phyloP scores from a whole-genome alignment of 2,113 vertebrate genomes.

The Ciconia stormi region DNA sequence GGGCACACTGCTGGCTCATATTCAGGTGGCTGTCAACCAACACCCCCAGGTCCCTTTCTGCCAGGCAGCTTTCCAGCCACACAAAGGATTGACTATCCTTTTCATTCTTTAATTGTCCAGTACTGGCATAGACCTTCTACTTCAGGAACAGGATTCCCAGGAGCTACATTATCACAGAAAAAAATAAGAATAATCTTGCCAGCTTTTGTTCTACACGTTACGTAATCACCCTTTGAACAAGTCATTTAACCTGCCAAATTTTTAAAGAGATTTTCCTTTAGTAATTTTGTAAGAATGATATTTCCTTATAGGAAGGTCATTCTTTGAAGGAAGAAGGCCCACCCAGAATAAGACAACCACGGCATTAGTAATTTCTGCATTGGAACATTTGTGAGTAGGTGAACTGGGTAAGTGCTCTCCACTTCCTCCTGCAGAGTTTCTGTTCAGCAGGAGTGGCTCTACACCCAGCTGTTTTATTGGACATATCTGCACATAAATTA shows the following conservation, averaged over 20 bases:
- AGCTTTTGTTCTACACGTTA: neutral
- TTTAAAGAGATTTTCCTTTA: neutral
- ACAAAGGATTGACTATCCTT: neutral
- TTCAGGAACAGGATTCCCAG: neutral
- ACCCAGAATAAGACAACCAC: neutral
- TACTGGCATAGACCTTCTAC: neutral
- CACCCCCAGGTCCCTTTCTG: too few relatives aligned
- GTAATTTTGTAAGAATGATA: neutral
- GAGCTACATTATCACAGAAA: neutral
- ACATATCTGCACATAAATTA: neutral
- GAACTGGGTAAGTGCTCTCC: neutral
- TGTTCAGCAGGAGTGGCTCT: neutral
- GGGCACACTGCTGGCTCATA: too few relatives aligned
- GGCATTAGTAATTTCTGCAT: neutral
- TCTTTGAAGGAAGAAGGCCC: conserved; percentile 24
- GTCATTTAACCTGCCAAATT: neutral
- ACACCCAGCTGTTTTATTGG: neutral
- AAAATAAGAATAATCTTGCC: neutral
- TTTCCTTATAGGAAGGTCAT: conserved; percentile 32
- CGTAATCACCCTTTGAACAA: neutral
- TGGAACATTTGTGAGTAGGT: neutral
- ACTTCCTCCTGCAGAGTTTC: neutral
- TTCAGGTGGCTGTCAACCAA: too few relatives aligned
- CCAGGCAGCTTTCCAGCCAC: too few relatives aligned
- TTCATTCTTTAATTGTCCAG: neutral